These are phyloP conservation scores for Ptilorrhoa leucosticta DNA, from an alignment of 2,113 vertebrate species.

Conservation along the genomic window DNA sequence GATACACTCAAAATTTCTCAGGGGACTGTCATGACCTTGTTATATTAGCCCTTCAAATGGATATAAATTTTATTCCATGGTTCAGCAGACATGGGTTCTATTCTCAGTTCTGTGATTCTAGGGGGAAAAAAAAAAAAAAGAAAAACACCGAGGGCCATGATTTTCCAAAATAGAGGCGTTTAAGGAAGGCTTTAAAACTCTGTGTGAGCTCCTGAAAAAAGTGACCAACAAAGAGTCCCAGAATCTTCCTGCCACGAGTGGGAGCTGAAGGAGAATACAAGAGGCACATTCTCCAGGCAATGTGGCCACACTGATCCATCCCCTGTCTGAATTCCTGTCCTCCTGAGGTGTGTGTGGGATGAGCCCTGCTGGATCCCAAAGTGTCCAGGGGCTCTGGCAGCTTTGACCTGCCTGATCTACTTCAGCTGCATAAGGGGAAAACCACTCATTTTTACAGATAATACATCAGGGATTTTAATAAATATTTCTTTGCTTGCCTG, in stretches of 20 bases:
- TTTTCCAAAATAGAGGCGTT: neutral
- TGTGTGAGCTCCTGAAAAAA: neutral
- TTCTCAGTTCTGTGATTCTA: neutral
- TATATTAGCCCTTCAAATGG: neutral
- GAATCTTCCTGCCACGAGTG: neutral
- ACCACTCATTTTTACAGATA: neutral
- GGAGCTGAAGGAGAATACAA: neutral
- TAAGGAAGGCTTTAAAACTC: neutral
- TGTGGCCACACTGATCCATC: neutral
- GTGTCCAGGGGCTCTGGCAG: neutral
- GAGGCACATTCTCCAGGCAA: neutral
- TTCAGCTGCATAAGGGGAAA: neutral
- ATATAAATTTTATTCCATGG: slow-evolving; percentile 5
- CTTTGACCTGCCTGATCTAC: neutral
- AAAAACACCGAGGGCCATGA: neutral
- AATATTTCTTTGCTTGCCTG: neutral
- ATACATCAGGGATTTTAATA: neutral
- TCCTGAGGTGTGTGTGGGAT: rapidly evolving
- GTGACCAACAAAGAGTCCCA: neutral
- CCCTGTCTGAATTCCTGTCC: neutral
- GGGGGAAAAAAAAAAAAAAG: rapidly evolving
- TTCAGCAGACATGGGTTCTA: neutral
- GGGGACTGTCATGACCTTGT: slow-evolving; percentile 1
- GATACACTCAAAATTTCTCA: neutral
- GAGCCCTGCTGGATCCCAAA: neutral